Conservation (phyloP, 2,113 vertebrate species). For the Gallinago jamesoni region DNA sequence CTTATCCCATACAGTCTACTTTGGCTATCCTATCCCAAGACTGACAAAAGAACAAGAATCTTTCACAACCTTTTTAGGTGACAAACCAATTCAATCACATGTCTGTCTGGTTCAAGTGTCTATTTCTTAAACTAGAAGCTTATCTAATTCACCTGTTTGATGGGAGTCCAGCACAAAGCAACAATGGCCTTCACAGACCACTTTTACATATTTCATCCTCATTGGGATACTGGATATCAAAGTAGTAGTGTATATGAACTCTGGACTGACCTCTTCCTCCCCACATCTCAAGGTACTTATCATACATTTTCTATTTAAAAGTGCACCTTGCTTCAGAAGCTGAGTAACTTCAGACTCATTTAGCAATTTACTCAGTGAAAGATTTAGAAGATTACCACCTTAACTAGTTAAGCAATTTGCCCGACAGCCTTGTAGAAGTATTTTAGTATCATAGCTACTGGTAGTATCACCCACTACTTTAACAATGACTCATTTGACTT, state of each 20-base stretch:
- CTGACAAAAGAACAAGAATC: fast-evolving
- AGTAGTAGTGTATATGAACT: neutral
- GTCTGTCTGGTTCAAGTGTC: neutral
- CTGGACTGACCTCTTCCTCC: neutral
- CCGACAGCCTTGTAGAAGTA: neutral
- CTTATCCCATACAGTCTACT: neutral
- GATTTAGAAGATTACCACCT: neutral
- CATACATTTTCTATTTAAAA: neutral
- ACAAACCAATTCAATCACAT: neutral
- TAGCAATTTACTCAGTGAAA: neutral
- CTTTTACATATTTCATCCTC: neutral
- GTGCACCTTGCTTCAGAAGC: neutral
- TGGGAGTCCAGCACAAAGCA: neutral
- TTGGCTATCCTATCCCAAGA: neutral
- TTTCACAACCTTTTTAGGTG: neutral
- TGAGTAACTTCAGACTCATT: neutral
- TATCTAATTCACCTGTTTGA: neutral
- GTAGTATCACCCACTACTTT: neutral
- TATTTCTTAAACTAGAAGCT: neutral
- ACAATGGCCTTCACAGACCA: neutral
- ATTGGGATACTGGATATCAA: fast-evolving
- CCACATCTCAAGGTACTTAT: neutral
- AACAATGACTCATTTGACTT: fast-evolving
- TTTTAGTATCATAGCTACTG: neutral
- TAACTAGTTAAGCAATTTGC: neutral